Conservation (phyloP, 2,797 vertebrate genomes). For the Characodon lateralis region DNA sequence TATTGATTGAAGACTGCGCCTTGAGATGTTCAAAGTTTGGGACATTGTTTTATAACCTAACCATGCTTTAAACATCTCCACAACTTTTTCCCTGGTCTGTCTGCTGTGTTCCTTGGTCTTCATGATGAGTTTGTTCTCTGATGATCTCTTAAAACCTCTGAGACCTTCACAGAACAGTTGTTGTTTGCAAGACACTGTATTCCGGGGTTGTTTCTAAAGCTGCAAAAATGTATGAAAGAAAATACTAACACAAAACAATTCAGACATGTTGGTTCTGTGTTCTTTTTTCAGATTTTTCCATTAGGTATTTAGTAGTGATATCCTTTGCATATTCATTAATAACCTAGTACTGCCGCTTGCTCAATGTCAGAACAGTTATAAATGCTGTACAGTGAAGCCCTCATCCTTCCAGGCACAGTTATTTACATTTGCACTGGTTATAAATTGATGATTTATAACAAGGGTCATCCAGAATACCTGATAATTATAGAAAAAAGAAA, state of each 20-base stretch:
- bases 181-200: background rate
- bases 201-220: too few relatives aligned
- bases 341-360: background rate
- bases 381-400: background rate
- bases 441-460: background rate
- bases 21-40: background rate
- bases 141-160: too few relatives aligned
- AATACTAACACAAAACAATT: background rate
- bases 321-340: background rate
- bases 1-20: background rate
- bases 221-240: too few relatives aligned
- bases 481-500: constrained; percentile 13
- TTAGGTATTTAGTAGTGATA: too few relatives aligned
- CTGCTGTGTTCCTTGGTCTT: background rate
- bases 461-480: background rate
- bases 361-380: background rate
- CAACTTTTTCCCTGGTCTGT: background rate
- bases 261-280: background rate
- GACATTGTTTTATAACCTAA: background rate
- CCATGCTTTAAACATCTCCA: background rate
- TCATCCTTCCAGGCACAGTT: background rate
- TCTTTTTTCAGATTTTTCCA: background rate
- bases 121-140: background rate
- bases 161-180: too few relatives aligned
- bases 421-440: constrained; percentile 3